Base-by-base conservation (phyloP, 92 coral and sea anemone genomes). In the Palythoa grandis region DNA sequence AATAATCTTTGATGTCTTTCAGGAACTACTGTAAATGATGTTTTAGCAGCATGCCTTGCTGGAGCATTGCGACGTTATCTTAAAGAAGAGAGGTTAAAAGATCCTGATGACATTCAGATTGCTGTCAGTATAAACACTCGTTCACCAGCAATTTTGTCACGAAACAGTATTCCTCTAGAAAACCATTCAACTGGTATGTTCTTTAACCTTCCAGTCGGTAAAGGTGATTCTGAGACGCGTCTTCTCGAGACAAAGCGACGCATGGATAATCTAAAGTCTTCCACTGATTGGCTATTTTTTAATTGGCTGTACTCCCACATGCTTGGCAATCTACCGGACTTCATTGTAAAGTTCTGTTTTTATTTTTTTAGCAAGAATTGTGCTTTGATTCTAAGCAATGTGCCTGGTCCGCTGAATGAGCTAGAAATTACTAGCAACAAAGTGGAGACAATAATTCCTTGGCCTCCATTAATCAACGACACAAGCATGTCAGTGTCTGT, bases 401-500 rank as follows among this genome's bases (percentile, higher is more conserved):
- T 95, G 4, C 98, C 98, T 1, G 98, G 98, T 15, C 98, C 98
- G 1, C 92, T 94, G 61, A 92, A 92, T 52, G 91, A 89, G 53
- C 86, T 94, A 63, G 95, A 89, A 88, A 79, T 95, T 77, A 87
- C 52, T n/a, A 94, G 98, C 43, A 90, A 95, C 66, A 93, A 88
- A 29, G 92, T 95, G 10, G 95, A 89, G 70, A 84, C 95, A 40
- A 98, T 92, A 29, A 94, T 95, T 82, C 95, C 97, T 5, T 95
- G 98, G 98, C 98, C 98, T 3, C 98, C 98, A 22, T 79, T 93
- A 85, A 83, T 95, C 86, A 95, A 98, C 68, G 98, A 94, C 77
- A 95, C 98, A 1, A 79, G 98, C 82, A 94, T 95, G 92, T 91
- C 98, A 4, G 88, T 95, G n/a, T 89, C 98, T 11, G 93, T 95